Evolutionary conservation across 2,113 vertebrate species (phyloP), one percentile per base, ranked within the genome.

Genomic region (Tragelaphus scriptus): DNA sequence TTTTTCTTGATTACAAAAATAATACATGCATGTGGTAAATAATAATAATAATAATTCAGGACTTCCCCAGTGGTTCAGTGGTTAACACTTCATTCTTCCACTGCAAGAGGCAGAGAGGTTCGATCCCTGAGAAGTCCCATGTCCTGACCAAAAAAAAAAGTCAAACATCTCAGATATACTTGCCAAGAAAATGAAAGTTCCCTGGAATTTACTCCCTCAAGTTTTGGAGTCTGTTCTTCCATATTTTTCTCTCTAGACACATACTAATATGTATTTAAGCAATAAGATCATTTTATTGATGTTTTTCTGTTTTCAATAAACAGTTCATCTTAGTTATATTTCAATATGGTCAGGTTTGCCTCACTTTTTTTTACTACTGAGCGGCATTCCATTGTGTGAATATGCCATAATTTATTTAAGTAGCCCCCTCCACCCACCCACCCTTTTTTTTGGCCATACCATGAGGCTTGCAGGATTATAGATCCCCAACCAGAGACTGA

Each of bases 101-200:
- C 23, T 26, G 40, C 40, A 77, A 77, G 71, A 77, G 40, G 23
- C 40, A 44, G 23, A 44, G 23, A 44, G 23, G 71, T 77, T 77
- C 40, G 0, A 15, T 77, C 71, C n/a, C n/a, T 75, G n/a, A 11
- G 19, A 75, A 40, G 19, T 75, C 40, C 68, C 36, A 40, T 40
- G 36, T 75, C n/a, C 19, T 40, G 19, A 36, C 10, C 13, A 75
- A 75, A 75, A 71, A 68, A n/a, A 36, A 75, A 36, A 71, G 11
- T 21, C 28, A 82, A 88, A 58, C 36, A 47, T 28, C 90, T 95
- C 58, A 75, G 58, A 85, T 93, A 93, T 26, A 51, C 6, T 53
- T 59, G 79, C 63, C 77, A 91, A 95, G 58, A 93, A 68, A 93
- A 68, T 26, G 30, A 63, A 93, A 91, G 32, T 77, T 97, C 65